Conservation (phyloP, 2,888 invertebrate species). For the Julus scanicus region DNA sequence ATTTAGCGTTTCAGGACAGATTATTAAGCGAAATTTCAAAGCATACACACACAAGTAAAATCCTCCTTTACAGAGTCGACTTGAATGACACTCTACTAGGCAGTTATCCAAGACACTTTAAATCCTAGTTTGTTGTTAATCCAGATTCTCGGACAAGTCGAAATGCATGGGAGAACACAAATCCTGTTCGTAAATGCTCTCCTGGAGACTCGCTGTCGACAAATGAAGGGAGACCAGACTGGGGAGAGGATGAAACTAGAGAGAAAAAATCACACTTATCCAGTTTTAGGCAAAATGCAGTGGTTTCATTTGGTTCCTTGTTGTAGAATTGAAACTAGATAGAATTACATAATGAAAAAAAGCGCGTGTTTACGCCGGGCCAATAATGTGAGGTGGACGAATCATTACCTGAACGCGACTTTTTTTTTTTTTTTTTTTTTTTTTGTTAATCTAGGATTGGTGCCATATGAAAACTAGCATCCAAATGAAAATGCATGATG, state of each 20-base stretch:
- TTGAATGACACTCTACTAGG: not conserved
- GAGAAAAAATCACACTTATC: not conserved
- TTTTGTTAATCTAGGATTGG: not conserved
- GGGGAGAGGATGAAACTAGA: not conserved
- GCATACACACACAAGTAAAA: not conserved
- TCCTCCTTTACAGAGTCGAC: not conserved
- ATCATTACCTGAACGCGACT: not conserved
- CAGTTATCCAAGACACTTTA: not conserved
- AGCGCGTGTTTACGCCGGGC: not conserved
- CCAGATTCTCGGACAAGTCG: slow-evolving; percentile 1
- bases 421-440: not conserved
- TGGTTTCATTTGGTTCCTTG: not conserved
- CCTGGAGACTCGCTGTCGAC: not conserved
- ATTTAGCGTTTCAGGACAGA: not conserved
- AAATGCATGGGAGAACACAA: not conserved
- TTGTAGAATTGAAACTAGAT: not conserved
- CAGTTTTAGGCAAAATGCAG: slow-evolving; percentile 23
- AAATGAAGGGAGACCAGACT: not conserved
- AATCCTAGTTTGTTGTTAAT: not conserved
- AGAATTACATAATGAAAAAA: not conserved
- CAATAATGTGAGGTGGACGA: not conserved
- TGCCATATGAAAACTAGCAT: not conserved
- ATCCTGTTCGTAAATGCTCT: not conserved
- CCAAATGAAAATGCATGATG: not conserved
- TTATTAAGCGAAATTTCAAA: not conserved